Evolutionary conservation across 2,888 invertebrate genomes (phyloP), one percentile per base, ranked within the genome.

Genomic region (Orthosia cruda): DNA sequence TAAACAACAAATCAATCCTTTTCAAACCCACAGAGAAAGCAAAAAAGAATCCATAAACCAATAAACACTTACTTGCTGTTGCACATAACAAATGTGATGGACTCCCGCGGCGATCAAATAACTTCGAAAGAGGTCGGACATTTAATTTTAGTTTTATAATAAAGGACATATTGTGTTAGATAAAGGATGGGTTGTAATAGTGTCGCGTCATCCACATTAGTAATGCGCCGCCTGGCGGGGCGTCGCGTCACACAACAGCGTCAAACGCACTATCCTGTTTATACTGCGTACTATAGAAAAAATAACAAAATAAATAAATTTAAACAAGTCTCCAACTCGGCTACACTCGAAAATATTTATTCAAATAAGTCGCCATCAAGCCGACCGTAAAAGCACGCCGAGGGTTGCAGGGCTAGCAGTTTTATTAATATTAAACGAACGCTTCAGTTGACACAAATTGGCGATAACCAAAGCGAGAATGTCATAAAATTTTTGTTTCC

Each of bases 341-440:
- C 90, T 92, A 90, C 92, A 90, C 92, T 94, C 93, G 86, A 92
- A 95, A 95, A 95, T 95, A 96, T 96, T 96, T 96, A 96, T 96
- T 96, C 94, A 96, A 96, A 96, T 96, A 96, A 95, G 95, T 95
- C 93, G 93, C 95, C 94, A 95, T 95, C 94, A 95, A 95, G 89
- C 94, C 95, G 93, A 95, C 95, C 96, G 95, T 96, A 95, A 96
- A 95, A 95, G 94, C 92, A 93, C 93, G 93, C 92, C 89, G 92
- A 95, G 96, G 96, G 95, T 94, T 95, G 94, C 93, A 92, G 92
- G 93, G 93, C 94, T 92, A 94, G 94, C 93, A 93, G 92, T 95
- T 96, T 96, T 95, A 96, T 96, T 96, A 95, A 95, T 96, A 96
- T 96, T 96, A 95, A 96, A 96, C 93, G 95, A 95, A 96, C 94